Base-by-base conservation (phyloP, 1,140 invertebrate genomes). In the Hestina assimilis region DNA sequence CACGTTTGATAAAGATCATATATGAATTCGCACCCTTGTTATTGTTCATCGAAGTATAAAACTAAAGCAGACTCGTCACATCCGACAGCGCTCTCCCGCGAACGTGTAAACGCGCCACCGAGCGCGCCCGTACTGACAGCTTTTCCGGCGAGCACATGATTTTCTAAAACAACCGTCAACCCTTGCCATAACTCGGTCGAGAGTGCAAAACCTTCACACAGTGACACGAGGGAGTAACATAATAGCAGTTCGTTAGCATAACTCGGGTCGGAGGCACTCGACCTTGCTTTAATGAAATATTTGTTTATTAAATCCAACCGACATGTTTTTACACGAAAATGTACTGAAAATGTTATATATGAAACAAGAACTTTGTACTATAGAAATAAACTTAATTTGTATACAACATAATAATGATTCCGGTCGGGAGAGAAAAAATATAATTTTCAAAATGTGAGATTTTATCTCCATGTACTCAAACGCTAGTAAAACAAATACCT, bases 141-240 rank as follows among this genome's bases (percentile, higher is more conserved):
- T 80, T 83, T 79, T 74, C 76, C 79, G 59, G 63, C 58, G 66
- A 73, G 71, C 76, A 83, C 81, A 84, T 83, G 78, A 83, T 78
- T 80, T 80, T 79, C 79, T 73, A 75, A 77, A 81, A 72, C 80
- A 80, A 75, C 82, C 76, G 68, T 69, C 80, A 80, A 75, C 83
- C 77, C 73, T 70, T 58, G 64, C 62, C 57, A 69, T 76, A 80
- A 83, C 75, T 83, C 82, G 82, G 82, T 84, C 82, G 82, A 79
- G 76, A 79, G 82, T 79, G 79, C 73, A 70, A 77, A 85, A 85
- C 84, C 84, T 85, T 87, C 79, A 84, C 84, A 87, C 81, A 83
- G 76, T 87, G 81, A 87, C 80, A 83, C 79, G 69, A 67, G 74
- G 72, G 71, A 70, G 71, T 67, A 71, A 77, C 72, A 87, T 83